These are phyloP conservation scores for Caradrina clavipalpis DNA, from an alignment of 2,888 invertebrate species.

Conservation along the genomic window DNA sequence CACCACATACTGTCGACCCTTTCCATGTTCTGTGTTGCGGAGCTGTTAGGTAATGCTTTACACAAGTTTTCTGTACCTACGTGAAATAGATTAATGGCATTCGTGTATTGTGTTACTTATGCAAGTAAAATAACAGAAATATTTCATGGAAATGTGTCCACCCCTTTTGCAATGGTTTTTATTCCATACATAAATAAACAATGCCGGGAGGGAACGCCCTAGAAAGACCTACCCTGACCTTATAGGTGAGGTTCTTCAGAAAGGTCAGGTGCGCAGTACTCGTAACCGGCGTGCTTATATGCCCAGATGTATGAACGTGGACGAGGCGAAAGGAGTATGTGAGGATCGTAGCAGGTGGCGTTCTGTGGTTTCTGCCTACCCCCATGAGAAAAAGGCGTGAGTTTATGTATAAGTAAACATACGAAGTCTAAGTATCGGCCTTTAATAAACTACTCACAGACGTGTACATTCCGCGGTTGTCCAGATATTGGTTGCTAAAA, in stretches of 20 bases:
- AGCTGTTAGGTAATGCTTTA: constrained; percentile 28
- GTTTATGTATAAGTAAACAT: not conserved
- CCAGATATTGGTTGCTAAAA: constrained; percentile 26
- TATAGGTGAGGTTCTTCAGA: no score
- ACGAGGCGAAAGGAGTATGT: no score
- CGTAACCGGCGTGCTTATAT: no score
- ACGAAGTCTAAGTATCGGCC: not conserved
- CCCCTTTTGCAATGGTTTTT: no score
- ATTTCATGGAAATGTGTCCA: not conserved
- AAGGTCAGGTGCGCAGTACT: no score
- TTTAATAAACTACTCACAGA: not conserved
- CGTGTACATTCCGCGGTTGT: not conserved
- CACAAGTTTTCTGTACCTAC: constrained; percentile 34
- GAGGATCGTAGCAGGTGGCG: no score
- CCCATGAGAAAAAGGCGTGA: no score
- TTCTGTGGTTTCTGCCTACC: no score
- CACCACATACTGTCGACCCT: constrained; percentile 53
- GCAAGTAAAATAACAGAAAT: not conserved
- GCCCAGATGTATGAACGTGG: no score
- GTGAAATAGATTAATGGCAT: constrained; percentile 27
- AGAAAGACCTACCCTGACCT: no score
- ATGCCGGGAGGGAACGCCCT: no score
- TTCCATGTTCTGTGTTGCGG: constrained; percentile 35
- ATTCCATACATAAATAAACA: no score
- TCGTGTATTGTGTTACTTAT: constrained; percentile 11